These are phyloP conservation scores for Psittacula cyanocephala DNA, from an alignment of 2,113 vertebrate species.

Conservation along the genomic window DNA sequence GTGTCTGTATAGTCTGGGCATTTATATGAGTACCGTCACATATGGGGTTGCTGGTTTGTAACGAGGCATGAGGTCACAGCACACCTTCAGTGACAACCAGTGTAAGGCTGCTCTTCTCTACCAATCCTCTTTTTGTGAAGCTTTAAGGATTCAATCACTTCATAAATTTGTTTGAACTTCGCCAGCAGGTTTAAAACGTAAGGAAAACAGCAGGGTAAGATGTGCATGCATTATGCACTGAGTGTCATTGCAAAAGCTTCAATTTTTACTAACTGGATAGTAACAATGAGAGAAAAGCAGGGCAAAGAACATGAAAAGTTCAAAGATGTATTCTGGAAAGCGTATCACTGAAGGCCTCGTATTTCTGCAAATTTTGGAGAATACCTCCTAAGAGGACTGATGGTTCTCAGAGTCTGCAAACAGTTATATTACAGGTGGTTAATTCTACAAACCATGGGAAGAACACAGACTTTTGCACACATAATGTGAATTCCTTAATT, in stretches of 20 bases:
- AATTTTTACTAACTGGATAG: not conserved
- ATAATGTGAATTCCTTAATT: not conserved
- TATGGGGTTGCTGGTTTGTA: not conserved
- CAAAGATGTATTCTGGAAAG: not conserved
- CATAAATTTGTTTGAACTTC: not conserved
- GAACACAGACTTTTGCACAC: not conserved
- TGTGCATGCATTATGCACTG: not conserved
- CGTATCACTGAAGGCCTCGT: not conserved
- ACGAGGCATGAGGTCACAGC: not conserved
- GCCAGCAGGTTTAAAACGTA: not conserved
- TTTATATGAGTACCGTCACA: fast-evolving
- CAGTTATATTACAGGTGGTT: not conserved
- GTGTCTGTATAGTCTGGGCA: fast-evolving
- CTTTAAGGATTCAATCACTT: not conserved
- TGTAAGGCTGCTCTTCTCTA: not conserved
- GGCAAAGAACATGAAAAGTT: not conserved
- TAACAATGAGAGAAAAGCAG: not conserved
- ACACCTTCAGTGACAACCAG: not conserved
- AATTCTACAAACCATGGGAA: not conserved
- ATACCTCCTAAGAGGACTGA: not conserved
- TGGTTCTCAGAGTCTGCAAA: not conserved
- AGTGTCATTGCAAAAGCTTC: not conserved
- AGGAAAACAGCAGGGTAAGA: not conserved
- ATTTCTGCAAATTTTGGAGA: not conserved
- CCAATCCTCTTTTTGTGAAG: not conserved